Evolutionary conservation across 2,113 vertebrate genomes (phyloP).

Genomic region (Leptosomus discolor): DNA sequence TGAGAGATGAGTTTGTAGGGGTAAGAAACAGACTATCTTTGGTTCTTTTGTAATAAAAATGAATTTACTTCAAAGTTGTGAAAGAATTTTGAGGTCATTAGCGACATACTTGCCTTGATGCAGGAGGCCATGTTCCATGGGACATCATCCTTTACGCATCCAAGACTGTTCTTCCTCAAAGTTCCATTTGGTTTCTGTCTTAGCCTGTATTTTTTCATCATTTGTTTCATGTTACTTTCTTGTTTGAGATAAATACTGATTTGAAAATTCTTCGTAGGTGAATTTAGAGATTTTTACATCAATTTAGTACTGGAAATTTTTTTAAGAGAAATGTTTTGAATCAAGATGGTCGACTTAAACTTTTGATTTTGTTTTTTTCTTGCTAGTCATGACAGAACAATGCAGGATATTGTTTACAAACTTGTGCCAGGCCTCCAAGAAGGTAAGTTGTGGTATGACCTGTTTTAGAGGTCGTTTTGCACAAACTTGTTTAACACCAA

Average conservation of each 20-base stretch:
- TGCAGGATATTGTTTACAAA: constrained; percentile 99
- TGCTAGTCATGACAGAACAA: constrained; percentile 96
- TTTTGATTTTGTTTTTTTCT: background rate
- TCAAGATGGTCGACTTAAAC: background rate
- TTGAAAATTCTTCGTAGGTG: background rate
- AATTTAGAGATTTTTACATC: background rate
- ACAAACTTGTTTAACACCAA: background rate
- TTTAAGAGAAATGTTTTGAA: background rate
- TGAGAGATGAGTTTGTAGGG: background rate
- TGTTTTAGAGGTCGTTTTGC: background rate
- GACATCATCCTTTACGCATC: background rate
- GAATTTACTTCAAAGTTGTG: background rate
- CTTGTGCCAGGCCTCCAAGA: constrained; percentile 97
- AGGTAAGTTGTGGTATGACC: constrained; percentile 75
- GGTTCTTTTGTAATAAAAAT: background rate
- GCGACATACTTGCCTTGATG: background rate
- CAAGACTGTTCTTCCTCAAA: background rate
- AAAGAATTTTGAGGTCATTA: background rate
- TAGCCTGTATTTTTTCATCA: background rate
- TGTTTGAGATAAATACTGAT: background rate
- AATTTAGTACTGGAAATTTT: background rate
- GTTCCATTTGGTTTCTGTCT: background rate
- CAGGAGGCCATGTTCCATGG: background rate
- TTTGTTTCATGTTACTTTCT: background rate
- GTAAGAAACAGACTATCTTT: background rate